Conservation (phyloP, 1,140 invertebrate genomes). For the Aphis craccivora region DNA sequence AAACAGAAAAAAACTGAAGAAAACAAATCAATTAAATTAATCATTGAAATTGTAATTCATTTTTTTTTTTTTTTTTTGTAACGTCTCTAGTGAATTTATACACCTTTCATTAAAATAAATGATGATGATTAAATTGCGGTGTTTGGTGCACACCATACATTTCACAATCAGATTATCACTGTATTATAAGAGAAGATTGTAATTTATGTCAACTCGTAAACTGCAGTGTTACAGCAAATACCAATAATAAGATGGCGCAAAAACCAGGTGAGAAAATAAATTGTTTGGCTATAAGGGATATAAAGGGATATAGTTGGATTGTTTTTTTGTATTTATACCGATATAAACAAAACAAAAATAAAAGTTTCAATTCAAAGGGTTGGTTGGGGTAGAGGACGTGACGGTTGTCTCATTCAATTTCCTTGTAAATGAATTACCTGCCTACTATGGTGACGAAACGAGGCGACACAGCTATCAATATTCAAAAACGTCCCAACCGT, state of each 20-base stretch:
- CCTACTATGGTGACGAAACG: background rate
- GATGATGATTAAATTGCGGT: background rate
- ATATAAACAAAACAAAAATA: background rate
- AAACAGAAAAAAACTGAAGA: too few relatives aligned
- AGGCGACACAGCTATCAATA: slow-evolving; percentile 4
- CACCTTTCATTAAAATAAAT: background rate
- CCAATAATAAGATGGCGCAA: background rate
- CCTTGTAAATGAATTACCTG: background rate
- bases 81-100: background rate
- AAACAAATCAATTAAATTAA: background rate
- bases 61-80: background rate
- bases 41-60: background rate
- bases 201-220: background rate
- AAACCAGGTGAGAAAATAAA: slow-evolving; percentile 5
- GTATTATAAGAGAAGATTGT: background rate
- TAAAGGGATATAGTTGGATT: background rate
- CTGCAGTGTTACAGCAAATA: background rate
- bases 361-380: background rate
- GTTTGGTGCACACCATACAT: background rate
- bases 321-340: background rate
- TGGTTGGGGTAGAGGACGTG: background rate
- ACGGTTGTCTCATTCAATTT: background rate
- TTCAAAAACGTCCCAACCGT: background rate
- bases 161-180: background rate
- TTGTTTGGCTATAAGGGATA: background rate